Base-by-base conservation (phyloP, 1,140 invertebrate species). In the Zeugodacus cucurbitae region DNA sequence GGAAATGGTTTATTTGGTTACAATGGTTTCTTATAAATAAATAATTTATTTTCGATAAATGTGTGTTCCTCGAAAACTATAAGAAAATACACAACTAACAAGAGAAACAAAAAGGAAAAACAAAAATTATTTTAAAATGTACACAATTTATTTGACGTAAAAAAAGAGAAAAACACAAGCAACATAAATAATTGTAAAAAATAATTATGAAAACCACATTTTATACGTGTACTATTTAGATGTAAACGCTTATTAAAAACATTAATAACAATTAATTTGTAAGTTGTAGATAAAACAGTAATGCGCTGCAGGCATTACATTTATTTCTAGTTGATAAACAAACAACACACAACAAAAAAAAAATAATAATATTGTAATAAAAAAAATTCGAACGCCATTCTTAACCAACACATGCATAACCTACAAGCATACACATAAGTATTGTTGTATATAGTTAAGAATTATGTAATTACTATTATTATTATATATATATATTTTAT, bases 171-270 rank as follows among this genome's bases (percentile, higher is more conserved):
- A 62, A 26, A 26, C 22, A 59, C 26, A 26, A 62, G 58, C 58
- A 62, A 62, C 58, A 26, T n/a, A n/a, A n/a, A n/a, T n/a, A n/a
- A n/a, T n/a, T 74, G 67, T 74, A 74, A 74, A 74, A 74, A 37
- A 41, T 41, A 74, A 41, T 5, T 41, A 37, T 34, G 34, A 74
- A 74, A 37, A n/a, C 34, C 34, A 37, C 67, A 74, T 74, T 74
- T 74, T 37, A 74, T 74, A 74, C 67, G 67, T 74, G 67, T 74
- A 74, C 67, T 74, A 74, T 74, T 74, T 74, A 74, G 67, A 37
- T 74, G 17, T 74, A 74, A 74, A 37, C 5, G 32, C 22, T 74
- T 74, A 74, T 74, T 37, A 34, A 74, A 74, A 37, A 3, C 32
- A 74, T 37, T 37, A 74, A 74, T 74, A 32, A 22, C 34, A 74